Evolutionary conservation across 2,888 invertebrate species (phyloP).

Genomic region (Clitarchus hookeri): DNA sequence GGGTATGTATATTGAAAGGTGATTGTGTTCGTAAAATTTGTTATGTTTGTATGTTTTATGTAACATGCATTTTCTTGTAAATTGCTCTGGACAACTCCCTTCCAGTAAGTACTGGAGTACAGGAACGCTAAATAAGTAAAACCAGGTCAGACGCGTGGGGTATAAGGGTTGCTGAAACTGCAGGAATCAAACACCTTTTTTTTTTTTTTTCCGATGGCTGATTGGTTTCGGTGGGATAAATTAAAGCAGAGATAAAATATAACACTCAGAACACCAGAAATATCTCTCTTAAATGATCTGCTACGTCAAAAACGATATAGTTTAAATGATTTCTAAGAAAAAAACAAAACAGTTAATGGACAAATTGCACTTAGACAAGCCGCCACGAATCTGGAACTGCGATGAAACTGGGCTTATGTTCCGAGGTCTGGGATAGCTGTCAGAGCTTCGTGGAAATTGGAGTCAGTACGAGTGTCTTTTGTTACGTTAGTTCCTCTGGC

Average conservation of each 20-base stretch:
- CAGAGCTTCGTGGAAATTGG: constrained; percentile 17
- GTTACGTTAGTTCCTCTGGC: constrained; percentile 18
- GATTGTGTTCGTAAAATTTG: too few relatives aligned
- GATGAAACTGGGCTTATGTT: constrained; percentile 28
- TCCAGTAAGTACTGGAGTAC: too few relatives aligned
- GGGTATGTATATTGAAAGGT: too few relatives aligned
- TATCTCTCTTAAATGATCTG: constrained; percentile 18
- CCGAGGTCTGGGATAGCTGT: constrained; percentile 25
- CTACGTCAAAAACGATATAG: background rate
- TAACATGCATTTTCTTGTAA: too few relatives aligned
- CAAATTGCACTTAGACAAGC: too few relatives aligned
- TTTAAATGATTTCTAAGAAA: constrained; percentile 27
- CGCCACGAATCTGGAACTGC: constrained; percentile 21
- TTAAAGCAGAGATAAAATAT: constrained; percentile 18
- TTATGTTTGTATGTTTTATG: too few relatives aligned
- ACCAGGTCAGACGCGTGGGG: too few relatives aligned
- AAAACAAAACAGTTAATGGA: constrained; percentile 17
- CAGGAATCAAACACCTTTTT: too few relatives aligned
- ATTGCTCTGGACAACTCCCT: too few relatives aligned
- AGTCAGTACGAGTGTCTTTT: constrained; percentile 17
- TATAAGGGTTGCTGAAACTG: too few relatives aligned
- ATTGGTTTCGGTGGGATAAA: constrained; percentile 22
- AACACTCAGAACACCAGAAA: constrained; percentile 26
- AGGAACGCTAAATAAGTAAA: too few relatives aligned
- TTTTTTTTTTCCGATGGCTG: too few relatives aligned